Evolutionary conservation across 2,888 invertebrate genomes (phyloP).

Genomic region (Synergus laeviventris): DNA sequence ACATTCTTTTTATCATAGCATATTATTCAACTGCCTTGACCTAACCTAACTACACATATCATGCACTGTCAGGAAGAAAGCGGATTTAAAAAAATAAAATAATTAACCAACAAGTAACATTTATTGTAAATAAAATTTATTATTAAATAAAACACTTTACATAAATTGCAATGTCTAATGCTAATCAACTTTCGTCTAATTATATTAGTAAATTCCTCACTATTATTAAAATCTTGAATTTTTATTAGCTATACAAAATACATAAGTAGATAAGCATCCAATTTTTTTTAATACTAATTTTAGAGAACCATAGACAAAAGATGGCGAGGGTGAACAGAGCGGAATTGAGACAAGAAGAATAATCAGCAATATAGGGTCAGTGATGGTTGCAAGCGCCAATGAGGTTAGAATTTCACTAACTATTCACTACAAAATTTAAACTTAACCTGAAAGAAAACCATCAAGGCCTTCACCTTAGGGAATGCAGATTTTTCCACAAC

Average conservation of each 20-base stretch:
- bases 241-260: neutral
- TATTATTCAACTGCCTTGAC: slow-evolving; percentile 14
- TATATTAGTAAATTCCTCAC: neutral
- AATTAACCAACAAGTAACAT: too few relatives aligned
- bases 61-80: neutral
- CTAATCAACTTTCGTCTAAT: neutral
- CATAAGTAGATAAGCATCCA: neutral
- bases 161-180: neutral
- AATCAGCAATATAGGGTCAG: neutral
- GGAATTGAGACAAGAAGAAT: slow-evolving; percentile 32
- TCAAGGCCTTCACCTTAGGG: neutral
- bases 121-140: too few relatives aligned
- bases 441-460: neutral
- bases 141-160: neutral
- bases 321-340: slow-evolving; percentile 32
- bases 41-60: slow-evolving; percentile 8
- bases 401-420: slow-evolving; percentile 2
- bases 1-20: neutral
- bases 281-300: neutral
- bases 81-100: neutral
- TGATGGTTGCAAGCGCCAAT: neutral
- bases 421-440: neutral
- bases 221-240: neutral
- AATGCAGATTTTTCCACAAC: neutral
- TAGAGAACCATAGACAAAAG: neutral